Conservation (phyloP, 2,113 vertebrate species). For the Oplegnathus fasciatus region DNA sequence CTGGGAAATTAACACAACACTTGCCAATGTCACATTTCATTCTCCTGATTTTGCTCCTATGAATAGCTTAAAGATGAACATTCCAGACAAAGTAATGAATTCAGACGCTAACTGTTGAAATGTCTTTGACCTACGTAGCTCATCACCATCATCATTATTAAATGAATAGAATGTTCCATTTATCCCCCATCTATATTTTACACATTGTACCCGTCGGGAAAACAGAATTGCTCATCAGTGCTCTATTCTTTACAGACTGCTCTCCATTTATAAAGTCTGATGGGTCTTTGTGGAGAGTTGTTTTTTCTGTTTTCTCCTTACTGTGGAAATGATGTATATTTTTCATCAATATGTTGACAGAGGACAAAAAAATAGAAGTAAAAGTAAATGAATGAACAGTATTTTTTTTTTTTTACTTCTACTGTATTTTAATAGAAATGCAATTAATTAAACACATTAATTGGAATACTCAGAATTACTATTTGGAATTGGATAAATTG, state of each 20-base stretch:
- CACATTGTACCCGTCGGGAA: background rate
- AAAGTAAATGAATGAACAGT: background rate
- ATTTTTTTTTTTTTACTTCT: background rate
- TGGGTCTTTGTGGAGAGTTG: background rate
- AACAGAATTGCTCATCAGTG: conserved; percentile 15
- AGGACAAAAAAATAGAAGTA: too few relatives aligned
- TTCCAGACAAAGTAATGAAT: background rate
- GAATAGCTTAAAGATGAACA: conserved; percentile 4
- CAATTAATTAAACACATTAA: background rate
- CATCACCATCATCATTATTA: conserved; percentile 27
- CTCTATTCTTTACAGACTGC: conserved; percentile 26
- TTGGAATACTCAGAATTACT: background rate
- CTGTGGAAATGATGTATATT: background rate
- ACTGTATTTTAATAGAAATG: background rate
- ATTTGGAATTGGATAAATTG: background rate
- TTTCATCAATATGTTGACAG: background rate
- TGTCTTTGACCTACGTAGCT: conserved; percentile 35
- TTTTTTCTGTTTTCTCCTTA: background rate
- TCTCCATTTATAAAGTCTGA: background rate
- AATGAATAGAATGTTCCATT: conserved; percentile 25
- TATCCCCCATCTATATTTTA: conserved; percentile 10
- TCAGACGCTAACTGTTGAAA: conserved; percentile 20
- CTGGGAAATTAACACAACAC: conserved; percentile 23
- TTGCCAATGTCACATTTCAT: conserved; percentile 13
- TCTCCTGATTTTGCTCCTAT: background rate